A percentile compares a stretch with the other conserved stretches of the same genome.
phyloP scores from a whole-genome alignment of 1,140 invertebrate species.

The Orussus abietinus region DNA sequence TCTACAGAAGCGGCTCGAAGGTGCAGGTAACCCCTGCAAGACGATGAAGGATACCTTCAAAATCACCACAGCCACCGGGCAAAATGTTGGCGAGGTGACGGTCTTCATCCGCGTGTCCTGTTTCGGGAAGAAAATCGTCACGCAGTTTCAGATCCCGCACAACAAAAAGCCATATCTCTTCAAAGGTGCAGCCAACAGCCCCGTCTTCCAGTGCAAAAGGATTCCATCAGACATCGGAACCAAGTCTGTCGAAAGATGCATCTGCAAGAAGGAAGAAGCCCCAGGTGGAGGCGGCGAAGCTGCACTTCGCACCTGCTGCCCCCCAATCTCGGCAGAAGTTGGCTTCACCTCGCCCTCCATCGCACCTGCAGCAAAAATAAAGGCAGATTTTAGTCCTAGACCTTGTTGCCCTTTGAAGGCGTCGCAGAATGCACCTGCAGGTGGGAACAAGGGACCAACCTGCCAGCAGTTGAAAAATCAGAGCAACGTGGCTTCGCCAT shows the following conservation, averaged over 20 bases:
- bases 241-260: conserved; percentile 18
- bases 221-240: conserved; percentile 19
- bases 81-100: conserved; percentile 53
- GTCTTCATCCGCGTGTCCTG: conserved; percentile 60
- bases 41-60: conserved; percentile 59
- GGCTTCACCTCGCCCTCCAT: not conserved
- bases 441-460: too few relatives aligned
- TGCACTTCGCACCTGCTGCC: conserved; percentile 13
- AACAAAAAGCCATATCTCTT: conserved; percentile 45
- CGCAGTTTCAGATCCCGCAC: conserved; percentile 57
- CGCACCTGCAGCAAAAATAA: not conserved
- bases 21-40: conserved; percentile 24
- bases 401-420: conserved; percentile 13
- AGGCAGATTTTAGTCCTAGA: conserved; percentile 3
- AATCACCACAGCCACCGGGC: conserved; percentile 42
- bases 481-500: too few relatives aligned
- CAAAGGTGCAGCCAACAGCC: conserved; percentile 33
- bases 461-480: too few relatives aligned
- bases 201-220: conserved; percentile 39
- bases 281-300: conserved; percentile 19
- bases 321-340: not conserved
- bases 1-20: conserved; percentile 22
- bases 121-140: conserved; percentile 64
- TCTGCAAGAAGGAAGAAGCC: conserved; percentile 7
- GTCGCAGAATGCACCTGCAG: not conserved